phyloP scores from a whole-genome alignment of 2,797 vertebrate species.

The Hybognathus amarus region DNA sequence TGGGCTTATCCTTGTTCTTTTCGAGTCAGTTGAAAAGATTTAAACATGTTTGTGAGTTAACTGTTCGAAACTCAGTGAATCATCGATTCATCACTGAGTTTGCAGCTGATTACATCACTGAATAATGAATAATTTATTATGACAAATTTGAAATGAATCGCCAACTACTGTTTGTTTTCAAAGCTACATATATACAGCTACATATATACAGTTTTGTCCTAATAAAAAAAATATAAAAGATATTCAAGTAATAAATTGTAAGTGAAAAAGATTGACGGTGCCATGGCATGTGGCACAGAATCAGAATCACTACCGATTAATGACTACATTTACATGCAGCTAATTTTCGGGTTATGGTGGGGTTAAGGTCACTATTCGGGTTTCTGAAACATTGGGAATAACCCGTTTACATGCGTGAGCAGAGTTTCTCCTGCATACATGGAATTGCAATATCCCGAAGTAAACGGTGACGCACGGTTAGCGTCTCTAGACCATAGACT shows the following conservation, averaged over 20 bases:
- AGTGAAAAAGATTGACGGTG: not conserved
- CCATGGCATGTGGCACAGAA: not conserved
- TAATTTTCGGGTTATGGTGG: no score
- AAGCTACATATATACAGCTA: not conserved
- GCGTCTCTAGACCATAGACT: no score
- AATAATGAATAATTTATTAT: not conserved
- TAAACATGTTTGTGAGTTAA: not conserved
- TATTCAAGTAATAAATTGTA: not conserved
- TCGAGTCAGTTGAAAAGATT: not conserved
- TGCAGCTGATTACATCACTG: no score
- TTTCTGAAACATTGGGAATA: no score
- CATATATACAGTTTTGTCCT: not conserved
- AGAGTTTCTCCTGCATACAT: no score
- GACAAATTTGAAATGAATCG: not conserved
- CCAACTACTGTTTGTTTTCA: not conserved
- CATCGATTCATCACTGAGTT: not conserved
- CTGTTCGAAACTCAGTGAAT: not conserved
- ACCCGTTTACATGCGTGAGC: no score
- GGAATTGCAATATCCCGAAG: no score
- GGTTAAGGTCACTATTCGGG: no score
- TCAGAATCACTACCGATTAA: not conserved
- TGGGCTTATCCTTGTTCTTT: not conserved
- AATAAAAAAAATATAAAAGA: not conserved
- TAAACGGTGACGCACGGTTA: no score
- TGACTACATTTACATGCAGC: no score